Base-by-base conservation (phyloP, 2,113 vertebrate species). In the Datnioides undecimradiatus region DNA sequence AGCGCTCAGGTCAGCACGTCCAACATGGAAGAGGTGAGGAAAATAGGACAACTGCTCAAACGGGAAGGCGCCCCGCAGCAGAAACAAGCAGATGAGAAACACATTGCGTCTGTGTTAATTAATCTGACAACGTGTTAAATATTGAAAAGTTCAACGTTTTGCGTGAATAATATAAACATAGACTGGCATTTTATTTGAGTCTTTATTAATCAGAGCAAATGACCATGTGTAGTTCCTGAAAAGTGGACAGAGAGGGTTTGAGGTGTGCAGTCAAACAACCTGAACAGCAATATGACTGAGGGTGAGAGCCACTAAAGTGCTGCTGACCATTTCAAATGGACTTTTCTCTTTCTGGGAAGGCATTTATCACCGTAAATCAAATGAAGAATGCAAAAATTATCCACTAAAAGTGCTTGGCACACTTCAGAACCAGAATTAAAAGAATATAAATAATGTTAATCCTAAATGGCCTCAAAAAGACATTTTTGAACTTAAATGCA, bases 121-220 rank as follows among this genome's bases (percentile, higher is more conserved):
- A n/a, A n/a, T n/a, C n/a, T n/a, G n/a, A n/a, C n/a, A n/a, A n/a
- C n/a, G n/a, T n/a, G n/a, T n/a, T n/a, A n/a, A n/a, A n/a, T n/a
- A n/a, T 31, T n/a, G 2, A n/a, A 41, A 49, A 2, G 1, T 9
- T 23, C 3, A 7, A n/a, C 25, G 16, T 25, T 11, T 17, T 6
- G 25, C 31, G 5, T 31, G 12, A 68, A 43, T 8, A 71, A 80
- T 23, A 66, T 45, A 13, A 13, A 70, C 33, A 69, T 51, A 29
- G 29, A 11, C 2, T 29, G 41, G 55, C 1, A 27, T 9, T 72
- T 52, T 19, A 19, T 36, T 48, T 48, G 33, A 82, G 36, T 36
- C 9, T 90, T 90, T 87, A 87, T 90, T 90, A 7, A 59, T 34
- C 9, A 19, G 38, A 71, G 19, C 68, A 82, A 66, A 66, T 25